phyloP scores from a whole-genome alignment of 2,113 vertebrate species.

The Pholis gunnellus region DNA sequence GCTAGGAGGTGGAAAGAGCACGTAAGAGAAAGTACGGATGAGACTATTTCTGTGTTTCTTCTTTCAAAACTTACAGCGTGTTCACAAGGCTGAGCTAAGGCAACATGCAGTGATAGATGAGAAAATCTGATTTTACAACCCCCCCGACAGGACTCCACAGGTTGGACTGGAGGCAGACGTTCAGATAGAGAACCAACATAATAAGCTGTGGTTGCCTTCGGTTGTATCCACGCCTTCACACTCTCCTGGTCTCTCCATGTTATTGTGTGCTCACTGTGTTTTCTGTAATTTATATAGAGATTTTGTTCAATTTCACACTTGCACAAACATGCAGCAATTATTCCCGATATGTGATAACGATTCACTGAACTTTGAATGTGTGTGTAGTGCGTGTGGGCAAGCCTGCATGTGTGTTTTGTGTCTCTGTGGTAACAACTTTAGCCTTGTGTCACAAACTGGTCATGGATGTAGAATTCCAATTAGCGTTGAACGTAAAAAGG shows the following conservation, averaged over 20 bases:
- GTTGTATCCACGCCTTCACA: constrained; percentile 59
- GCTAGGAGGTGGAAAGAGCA: constrained; percentile 41
- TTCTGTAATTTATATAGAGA: constrained; percentile 79
- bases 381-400: constrained; percentile 55
- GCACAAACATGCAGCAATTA: constrained; percentile 79
- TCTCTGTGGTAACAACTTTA: constrained; percentile 32
- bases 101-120: constrained; percentile 28
- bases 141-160: constrained; percentile 47
- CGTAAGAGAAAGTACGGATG: constrained; percentile 29
- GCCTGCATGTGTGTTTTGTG: constrained; percentile 29
- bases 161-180: constrained; percentile 37
- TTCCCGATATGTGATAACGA: constrained; percentile 79
- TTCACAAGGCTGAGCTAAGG: constrained; percentile 21
- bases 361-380: constrained; percentile 71
- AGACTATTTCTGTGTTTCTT: constrained; percentile 32
- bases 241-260: constrained; percentile 56
- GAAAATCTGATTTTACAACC: constrained; percentile 37
- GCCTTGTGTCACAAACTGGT: constrained; percentile 51
- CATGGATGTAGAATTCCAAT: constrained; percentile 45
- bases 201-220: constrained; percentile 49
- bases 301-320: constrained; percentile 83
- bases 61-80: constrained; percentile 33
- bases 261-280: constrained; percentile 69
- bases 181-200: constrained; percentile 49
- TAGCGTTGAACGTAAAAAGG: constrained; percentile 28